These are phyloP conservation scores for Glaucidium brasilianum DNA, from an alignment of 2,113 vertebrate genomes.

Conservation along the genomic window DNA sequence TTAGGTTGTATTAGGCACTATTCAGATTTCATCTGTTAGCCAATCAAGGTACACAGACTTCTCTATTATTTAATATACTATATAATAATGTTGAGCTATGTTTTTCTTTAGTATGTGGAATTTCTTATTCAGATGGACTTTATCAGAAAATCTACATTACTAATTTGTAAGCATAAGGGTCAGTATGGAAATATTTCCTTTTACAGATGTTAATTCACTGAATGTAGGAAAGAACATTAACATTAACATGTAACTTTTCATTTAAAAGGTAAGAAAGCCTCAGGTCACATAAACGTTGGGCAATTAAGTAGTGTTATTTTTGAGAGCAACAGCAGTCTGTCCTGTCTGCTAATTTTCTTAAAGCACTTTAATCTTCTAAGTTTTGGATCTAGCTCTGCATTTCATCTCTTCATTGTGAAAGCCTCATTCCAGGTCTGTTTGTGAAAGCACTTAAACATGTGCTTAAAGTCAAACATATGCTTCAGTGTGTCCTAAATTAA, in stretches of 20 bases:
- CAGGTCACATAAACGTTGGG: not conserved
- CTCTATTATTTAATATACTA: not conserved
- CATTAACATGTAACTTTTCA: not conserved
- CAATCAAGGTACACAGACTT: slow-evolving; percentile 58
- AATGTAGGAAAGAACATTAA: not conserved
- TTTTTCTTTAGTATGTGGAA: not conserved
- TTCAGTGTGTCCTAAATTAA: not conserved
- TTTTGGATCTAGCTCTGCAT: not conserved
- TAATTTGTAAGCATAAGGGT: not conserved
- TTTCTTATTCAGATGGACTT: not conserved
- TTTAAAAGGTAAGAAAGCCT: not conserved
- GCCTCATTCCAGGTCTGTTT: not conserved
- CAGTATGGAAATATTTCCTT: not conserved
- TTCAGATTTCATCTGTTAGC: slow-evolving; percentile 66
- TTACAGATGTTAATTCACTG: not conserved
- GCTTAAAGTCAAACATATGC: not conserved
- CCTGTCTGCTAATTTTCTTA: not conserved
- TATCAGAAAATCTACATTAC: not conserved
- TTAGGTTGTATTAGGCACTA: slow-evolving; percentile 61
- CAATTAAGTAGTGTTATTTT: not conserved
- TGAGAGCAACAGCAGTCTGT: not conserved
- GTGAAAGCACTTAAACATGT: not conserved
- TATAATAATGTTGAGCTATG: not conserved
- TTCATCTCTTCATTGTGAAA: not conserved
- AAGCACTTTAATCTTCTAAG: not conserved